These are phyloP conservation scores for Laodelphax striatellus DNA, from an alignment of 1,140 invertebrate species.

Conservation along the genomic window DNA sequence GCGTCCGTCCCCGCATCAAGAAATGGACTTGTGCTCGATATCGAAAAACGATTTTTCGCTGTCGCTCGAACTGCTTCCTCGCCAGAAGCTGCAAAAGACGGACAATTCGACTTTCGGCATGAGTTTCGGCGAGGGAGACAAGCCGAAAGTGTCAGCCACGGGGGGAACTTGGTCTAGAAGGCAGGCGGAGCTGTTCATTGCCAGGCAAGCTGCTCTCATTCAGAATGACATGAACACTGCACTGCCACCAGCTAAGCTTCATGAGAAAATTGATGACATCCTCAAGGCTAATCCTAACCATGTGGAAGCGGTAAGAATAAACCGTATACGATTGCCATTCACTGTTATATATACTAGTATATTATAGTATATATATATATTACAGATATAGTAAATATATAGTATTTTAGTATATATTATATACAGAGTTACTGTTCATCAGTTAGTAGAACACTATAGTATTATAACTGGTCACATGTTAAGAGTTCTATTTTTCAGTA, in stretches of 20 bases:
- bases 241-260: slow-evolving; percentile 58
- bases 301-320: slow-evolving; percentile 58
- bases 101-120: too few species aligned
- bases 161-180: slow-evolving; percentile 57
- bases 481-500: too few species aligned
- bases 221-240: slow-evolving; percentile 70
- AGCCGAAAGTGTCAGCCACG: slow-evolving; percentile 3
- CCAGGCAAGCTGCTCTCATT: slow-evolving; percentile 68
- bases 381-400: too few species aligned
- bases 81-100: neutral
- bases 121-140: slow-evolving; percentile 13
- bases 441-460: too few species aligned
- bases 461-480: too few species aligned
- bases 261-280: slow-evolving; percentile 62
- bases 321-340: neutral
- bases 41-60: slow-evolving; percentile 30
- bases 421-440: too few species aligned
- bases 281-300: slow-evolving; percentile 68
- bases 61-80: neutral
- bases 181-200: slow-evolving; percentile 78
- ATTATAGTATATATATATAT: too few species aligned
- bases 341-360: too few species aligned
- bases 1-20: slow-evolving; percentile 13
- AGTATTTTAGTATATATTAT: too few species aligned
- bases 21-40: slow-evolving; percentile 31